Conservation (phyloP, 35 echinoderm and acorn worm species). For the Stichopus chloronotus region DNA sequence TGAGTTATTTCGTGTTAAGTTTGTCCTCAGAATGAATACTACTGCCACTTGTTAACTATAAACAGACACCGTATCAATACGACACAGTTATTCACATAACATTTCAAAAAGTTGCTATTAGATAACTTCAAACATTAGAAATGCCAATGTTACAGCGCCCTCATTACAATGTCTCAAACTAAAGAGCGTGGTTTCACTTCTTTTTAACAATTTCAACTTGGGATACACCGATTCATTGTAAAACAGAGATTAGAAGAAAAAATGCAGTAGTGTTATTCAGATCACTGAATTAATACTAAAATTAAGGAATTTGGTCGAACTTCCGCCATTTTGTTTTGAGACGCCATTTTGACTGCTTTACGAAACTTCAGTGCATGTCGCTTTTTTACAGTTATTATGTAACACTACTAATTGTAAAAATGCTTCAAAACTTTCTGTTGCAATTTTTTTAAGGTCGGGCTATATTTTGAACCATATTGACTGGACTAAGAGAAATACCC, state of each 20-base stretch:
- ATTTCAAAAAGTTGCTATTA: neutral
- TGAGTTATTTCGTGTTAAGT: too few species aligned
- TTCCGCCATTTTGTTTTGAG: neutral
- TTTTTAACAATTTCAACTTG: too few species aligned
- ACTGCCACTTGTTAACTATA: neutral
- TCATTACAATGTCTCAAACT: too few species aligned
- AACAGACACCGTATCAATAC: neutral
- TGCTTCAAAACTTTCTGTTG: too few species aligned
- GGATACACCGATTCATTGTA: constrained; percentile 18
- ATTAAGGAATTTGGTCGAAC: neutral
- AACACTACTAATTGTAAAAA: too few species aligned
- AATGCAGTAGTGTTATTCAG: neutral
- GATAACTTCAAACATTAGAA: neutral
- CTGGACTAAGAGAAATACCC: too few species aligned
- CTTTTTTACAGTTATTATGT: too few species aligned
- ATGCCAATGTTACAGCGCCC: neutral
- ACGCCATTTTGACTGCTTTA: too few species aligned
- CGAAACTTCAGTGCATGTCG: too few species aligned
- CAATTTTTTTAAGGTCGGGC: too few species aligned
- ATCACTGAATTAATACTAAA: neutral
- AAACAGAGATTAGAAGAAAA: neutral
- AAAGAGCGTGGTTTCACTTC: constrained; percentile 22
- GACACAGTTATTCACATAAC: neutral
- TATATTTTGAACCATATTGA: too few species aligned
- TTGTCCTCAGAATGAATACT: constrained; percentile 4